Base-by-base conservation (phyloP, 2,797 vertebrate genomes). In the Macrochelys suwanniensis region DNA sequence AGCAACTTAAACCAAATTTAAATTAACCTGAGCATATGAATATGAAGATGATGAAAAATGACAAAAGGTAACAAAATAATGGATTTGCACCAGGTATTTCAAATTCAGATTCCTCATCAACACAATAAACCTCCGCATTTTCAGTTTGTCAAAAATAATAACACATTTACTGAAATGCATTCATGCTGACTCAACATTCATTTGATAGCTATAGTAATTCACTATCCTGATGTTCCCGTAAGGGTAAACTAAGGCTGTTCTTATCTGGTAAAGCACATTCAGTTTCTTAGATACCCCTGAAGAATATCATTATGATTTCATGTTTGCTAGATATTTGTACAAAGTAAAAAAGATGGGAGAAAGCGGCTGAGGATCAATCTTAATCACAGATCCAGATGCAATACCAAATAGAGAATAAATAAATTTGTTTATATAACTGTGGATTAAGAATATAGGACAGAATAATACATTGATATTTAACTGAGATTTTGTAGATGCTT, bases 361-460 rank as follows among this genome's bases (percentile, higher is more conserved):
- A 89, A 71, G 33, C 31, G 42, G 23, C 7, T 76, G 13, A 93
- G 42, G 23, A 90, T 92, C 88, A 95, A 74, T 94, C 88, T 92
- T 93, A 93, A 90, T 91, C 90, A 93, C 57, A 94, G 53, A 89
- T 86, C 49, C 57, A 91, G 56, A 95, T 31, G 56, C 11, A 92
- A 93, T 95, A 93, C 84, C 78, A 96, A 96, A 28, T 83, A 37
- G 25, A 91, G 56, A 95, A 95, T 65, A 96, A 90, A 96, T 88
- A 89, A 89, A 96, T 90, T 84, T 88, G 50, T 93, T 97, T 96
- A 94, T 80, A 78, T 91, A 97, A 96, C 78, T 23, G 28, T 51
- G 93, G 94, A 96, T 97, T 95, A 95, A 76, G 59, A 93, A 95
- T 89, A 89, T 85, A 93, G 95, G 90, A 81, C 81, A 94, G 51